Base-by-base conservation (phyloP, 2,113 vertebrate genomes). In the Proterorhinus semilunaris region DNA sequence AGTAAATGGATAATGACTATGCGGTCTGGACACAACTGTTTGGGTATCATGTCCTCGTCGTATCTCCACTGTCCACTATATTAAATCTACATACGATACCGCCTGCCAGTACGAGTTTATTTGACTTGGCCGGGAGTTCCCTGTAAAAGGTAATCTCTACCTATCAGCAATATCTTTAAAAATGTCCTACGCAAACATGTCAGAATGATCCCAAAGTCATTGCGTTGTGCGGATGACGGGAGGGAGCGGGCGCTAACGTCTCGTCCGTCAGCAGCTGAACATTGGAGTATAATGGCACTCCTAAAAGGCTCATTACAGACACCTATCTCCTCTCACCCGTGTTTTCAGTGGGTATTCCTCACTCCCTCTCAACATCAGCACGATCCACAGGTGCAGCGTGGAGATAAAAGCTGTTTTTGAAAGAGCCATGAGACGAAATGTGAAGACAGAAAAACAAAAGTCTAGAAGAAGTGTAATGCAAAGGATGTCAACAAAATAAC, bases 271-370 rank as follows among this genome's bases (percentile, higher is more conserved):
- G 74, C 83, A 66, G 67, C 79, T 49, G 58, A 75, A 73, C 78
- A 65, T 83, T 85, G 63, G 79, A 57, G 62, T 16, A 63, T 82
- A 84, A 77, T 76, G 83, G 79, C 77, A 78, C 79, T 69, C 63
- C 82, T 81, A 84, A 82, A 83, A 82, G 77, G 55, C 75, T 87
- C 73, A 79, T 87, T 85, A 87, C 71, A 69, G 69, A 75, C 67
- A 21, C 16, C 17, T 50, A 78, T 76, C 68, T 66, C 69, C 65
- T 79, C 66, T 85, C 70, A 13, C 55, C 55, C 4, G 51, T 75
- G 78, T 70, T 85, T 85, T 81, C 84, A 76, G 50, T 65, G 70
- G 68, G 74, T 76, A 89, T 89, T 90, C 82, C 82, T 82, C 44
- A 58, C 62, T 81, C 62, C 53, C 73, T 63, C n/a, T 51, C 15